A percentile compares a stretch with the other conserved stretches of the same genome.
These are phyloP conservation scores for Aythya baeri DNA, from an alignment of 2,113 vertebrate genomes.

Conservation along the genomic window DNA sequence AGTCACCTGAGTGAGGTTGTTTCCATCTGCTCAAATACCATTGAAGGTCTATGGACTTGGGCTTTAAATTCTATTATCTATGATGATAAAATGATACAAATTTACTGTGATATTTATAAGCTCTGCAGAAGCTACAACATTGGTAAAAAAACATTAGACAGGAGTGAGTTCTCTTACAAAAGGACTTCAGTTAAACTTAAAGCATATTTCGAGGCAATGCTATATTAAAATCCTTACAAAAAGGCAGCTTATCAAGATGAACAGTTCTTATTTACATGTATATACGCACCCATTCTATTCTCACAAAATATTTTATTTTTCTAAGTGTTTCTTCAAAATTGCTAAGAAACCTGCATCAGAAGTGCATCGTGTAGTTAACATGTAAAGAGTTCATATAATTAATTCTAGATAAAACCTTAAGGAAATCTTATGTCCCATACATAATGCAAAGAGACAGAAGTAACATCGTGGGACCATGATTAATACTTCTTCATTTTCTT, in stretches of 20 bases:
- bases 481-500: background rate
- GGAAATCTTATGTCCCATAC: background rate
- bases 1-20: background rate
- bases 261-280: background rate
- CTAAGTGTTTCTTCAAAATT: background rate
- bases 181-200: background rate
- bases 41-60: background rate
- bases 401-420: background rate
- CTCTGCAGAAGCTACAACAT: background rate
- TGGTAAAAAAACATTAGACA: background rate
- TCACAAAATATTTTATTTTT: background rate
- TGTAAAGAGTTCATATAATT: background rate
- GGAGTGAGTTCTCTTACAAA: background rate
- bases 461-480: background rate
- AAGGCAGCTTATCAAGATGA: background rate
- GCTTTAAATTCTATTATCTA: background rate
- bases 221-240: too few species aligned
- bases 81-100: background rate
- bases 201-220: background rate
- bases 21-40: background rate
- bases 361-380: background rate
- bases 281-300: accelerated
- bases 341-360: background rate
- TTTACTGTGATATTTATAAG: background rate
- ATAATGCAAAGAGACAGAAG: background rate